Evolutionary conservation across 2,888 invertebrate species (phyloP).

Genomic region (Steromphala cineraria): DNA sequence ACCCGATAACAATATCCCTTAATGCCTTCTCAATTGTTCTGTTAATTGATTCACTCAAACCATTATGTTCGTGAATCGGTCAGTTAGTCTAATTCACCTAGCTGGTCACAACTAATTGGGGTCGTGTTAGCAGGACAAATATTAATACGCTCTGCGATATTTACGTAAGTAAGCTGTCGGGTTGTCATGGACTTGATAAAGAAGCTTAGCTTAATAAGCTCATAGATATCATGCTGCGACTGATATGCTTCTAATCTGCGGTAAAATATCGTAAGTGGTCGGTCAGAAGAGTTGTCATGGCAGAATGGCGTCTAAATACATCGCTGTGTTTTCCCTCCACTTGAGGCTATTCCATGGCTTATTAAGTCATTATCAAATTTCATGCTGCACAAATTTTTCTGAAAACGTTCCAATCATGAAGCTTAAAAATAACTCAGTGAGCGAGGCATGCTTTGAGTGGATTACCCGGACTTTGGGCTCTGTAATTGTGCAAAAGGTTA

Average conservation of each 20-base stretch:
- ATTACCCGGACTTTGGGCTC: too few relatives aligned
- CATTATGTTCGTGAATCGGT: too few relatives aligned
- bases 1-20: too few relatives aligned
- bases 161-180: background rate
- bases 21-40: too few relatives aligned
- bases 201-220: background rate
- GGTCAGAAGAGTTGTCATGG: background rate
- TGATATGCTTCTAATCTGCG: background rate
- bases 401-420: background rate
- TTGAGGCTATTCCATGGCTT: background rate
- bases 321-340: background rate
- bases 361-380: slow-evolving; percentile 9
- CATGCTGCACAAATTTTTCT: background rate
- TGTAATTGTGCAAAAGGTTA: too few relatives aligned
- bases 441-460: too few relatives aligned
- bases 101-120: background rate
- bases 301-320: background rate
- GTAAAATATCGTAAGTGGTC: background rate
- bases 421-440: too few relatives aligned
- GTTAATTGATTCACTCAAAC: too few relatives aligned
- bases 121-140: background rate
- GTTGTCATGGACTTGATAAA: background rate
- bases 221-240: background rate
- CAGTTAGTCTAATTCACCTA: too few relatives aligned
- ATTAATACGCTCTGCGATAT: background rate